Conservation (phyloP, 92 coral and sea anemone species). For the Porites lobata region DNA sequence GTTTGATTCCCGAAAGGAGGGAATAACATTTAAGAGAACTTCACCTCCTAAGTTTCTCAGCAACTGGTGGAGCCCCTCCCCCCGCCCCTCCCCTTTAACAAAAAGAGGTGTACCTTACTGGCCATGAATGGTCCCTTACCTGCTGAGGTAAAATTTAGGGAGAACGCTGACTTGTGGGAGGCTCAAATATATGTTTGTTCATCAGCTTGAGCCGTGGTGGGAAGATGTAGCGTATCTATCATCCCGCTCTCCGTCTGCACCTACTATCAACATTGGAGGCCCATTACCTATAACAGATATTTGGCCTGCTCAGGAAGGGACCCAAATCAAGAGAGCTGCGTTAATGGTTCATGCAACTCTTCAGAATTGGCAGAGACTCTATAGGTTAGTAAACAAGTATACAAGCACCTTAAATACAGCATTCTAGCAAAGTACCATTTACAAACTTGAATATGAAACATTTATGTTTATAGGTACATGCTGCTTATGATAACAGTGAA, state of each 20-base stretch:
- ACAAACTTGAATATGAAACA: background rate
- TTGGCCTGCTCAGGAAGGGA: conserved; percentile 88
- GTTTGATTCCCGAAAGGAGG: too few species aligned
- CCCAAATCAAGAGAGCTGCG: conserved; percentile 87
- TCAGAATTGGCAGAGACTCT: conserved; percentile 74
- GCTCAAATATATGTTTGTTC: background rate
- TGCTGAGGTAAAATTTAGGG: too few species aligned
- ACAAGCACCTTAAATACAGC: background rate
- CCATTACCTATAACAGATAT: conserved; percentile 63
- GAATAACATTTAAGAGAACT: too few species aligned
- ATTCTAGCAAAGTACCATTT: background rate
- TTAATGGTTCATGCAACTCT: conserved; percentile 64
- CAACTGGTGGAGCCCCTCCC: too few species aligned
- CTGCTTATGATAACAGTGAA: too few species aligned
- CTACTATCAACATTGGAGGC: conserved; percentile 84
- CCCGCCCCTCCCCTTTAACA: too few species aligned
- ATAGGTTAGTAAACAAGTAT: conserved; percentile 59
- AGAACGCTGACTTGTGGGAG: too few species aligned
- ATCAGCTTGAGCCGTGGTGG: conserved; percentile 93
- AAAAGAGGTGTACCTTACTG: too few species aligned
- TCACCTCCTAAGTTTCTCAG: too few species aligned
- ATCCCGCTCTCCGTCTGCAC: conserved; percentile 86
- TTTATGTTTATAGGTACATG: too few species aligned
- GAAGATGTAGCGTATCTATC: conserved; percentile 87
- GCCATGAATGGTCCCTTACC: too few species aligned